Evolutionary conservation across 2,888 invertebrate species (phyloP), one percentile per base, ranked within the genome.

Genomic region (Endotricha flammealis): DNA sequence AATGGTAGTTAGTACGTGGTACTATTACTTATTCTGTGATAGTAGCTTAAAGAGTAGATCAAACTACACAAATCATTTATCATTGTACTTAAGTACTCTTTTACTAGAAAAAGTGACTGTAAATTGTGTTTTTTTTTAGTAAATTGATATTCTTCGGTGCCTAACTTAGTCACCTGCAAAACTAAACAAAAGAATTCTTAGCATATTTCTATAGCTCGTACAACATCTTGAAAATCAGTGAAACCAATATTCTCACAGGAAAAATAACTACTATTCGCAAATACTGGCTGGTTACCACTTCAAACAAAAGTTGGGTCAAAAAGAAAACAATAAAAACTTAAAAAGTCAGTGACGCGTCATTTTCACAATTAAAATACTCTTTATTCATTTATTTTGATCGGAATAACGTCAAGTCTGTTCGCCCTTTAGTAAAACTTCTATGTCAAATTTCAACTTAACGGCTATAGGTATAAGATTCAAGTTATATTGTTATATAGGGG

Each of bases 361-460:
- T 77, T 72, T 61, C 60, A 62, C 61, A 64, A 69, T 67, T 60
- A 60, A 69, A 70, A 66, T 68, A 67, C 70, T 67, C 70, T 66
- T 70, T 61, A 59, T 65, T 64, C 64, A 66, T 62, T 71, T 80
- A 77, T 81, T 77, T 77, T 76, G 70, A 74, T 72, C 74, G 67
- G 61, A 62, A 64, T 63, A 63, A 67, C 53, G 78, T 82, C 79
- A 81, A 83, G 83, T 67, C 68, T 70, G 80, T 82, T 5, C 8
- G 22, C 12, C 36, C 39, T 42, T 7, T 30, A 31, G 6, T 11
- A 38, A 8, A 2, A 12, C 17, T 9, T 3, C 4, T 20, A 20
- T 3, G 8, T 20, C 8, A 31, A 20, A 20, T 4, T 20, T 20
- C 8, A 20, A 20, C 20, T 2, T 2, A 4, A 20, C 4, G 2